Evolutionary conservation across 2,113 vertebrate species (phyloP), one percentile per base, ranked within the genome.

Genomic region (Meriones unguiculatus): DNA sequence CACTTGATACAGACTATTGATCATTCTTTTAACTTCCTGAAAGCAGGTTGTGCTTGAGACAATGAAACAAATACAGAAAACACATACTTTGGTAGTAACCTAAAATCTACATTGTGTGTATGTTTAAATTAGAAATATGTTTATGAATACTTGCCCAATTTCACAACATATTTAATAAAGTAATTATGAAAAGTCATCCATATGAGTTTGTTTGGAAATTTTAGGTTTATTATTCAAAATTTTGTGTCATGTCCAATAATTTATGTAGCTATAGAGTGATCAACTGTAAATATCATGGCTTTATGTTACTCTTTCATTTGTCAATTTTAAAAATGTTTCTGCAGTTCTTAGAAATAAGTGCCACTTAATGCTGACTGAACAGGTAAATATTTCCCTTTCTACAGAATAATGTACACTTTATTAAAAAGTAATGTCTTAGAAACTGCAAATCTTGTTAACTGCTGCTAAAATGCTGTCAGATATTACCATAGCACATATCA

Each of bases 21-120:
- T 96, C 72, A 93, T 95, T 72, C 28, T 38, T 91, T 94, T 93
- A 94, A 72, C 22, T 10, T 30, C 91, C 38, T 52, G 46, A 80
- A 41, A 80, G 24, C 20, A 93, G 91, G 90, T 94, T 86, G 22
- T 30, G 64, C 35, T 93, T 46, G 15, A 62, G 15, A 73, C 59
- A 46, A 90, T 38, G 14, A 85, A 97, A 72, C 22, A 65, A 20
- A 24, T n/a, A 95, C 88, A 89, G 72, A 95, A 97, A 91, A 78
- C 41, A 92, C 86, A n/a, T 20, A 57, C 91, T 95, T 89, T 96
- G 93, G 62, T 57, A 78, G 54, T 46, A 25, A 5, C 80, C 12
- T 91, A 93, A 94, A 97, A n/a, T 13, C 41, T 92, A 30, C 52
- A 32, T 72, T 72, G 22, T 18, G 32, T 25, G 41, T 41, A 90